These are phyloP conservation scores for Epistrophe eligans DNA, from an alignment of 2,888 invertebrate species.

Conservation along the genomic window DNA sequence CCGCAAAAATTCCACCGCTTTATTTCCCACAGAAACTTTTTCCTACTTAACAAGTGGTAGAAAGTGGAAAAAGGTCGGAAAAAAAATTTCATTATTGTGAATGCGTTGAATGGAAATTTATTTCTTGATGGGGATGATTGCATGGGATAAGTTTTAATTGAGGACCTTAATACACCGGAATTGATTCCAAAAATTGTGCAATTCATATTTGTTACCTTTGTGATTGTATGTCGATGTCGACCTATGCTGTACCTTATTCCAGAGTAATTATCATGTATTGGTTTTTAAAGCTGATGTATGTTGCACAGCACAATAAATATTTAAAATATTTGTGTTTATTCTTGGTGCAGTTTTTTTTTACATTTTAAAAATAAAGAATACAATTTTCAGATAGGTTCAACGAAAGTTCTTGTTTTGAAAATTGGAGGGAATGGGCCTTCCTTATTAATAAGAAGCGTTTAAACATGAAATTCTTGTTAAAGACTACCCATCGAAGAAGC, in stretches of 20 bases:
- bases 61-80: too few species aligned
- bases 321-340: conserved; percentile 21
- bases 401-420: too few species aligned
- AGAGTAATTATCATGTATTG: neutral
- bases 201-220: conserved; percentile 25
- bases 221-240: conserved; percentile 30
- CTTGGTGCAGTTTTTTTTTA: too few species aligned
- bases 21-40: neutral
- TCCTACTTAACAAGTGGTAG: neutral
- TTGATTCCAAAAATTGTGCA: conserved; percentile 7
- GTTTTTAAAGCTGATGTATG: conserved; percentile 9
- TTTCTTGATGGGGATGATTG: neutral
- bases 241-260: conserved; percentile 7
- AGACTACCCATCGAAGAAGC: too few species aligned
- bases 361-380: too few species aligned
- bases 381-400: too few species aligned
- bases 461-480: too few species aligned
- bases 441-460: too few species aligned
- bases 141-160: neutral
- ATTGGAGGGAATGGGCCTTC: too few species aligned
- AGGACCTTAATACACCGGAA: conserved; percentile 2
- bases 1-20: neutral
- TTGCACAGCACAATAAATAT: conserved; percentile 3
- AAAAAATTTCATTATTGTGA: neutral
- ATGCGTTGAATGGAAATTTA: neutral